Percentiles rank a stretch among this genome's conserved stretches.
phyloP scores from a whole-genome alignment of 1,140 invertebrate genomes.

The Lineus longissimus region DNA sequence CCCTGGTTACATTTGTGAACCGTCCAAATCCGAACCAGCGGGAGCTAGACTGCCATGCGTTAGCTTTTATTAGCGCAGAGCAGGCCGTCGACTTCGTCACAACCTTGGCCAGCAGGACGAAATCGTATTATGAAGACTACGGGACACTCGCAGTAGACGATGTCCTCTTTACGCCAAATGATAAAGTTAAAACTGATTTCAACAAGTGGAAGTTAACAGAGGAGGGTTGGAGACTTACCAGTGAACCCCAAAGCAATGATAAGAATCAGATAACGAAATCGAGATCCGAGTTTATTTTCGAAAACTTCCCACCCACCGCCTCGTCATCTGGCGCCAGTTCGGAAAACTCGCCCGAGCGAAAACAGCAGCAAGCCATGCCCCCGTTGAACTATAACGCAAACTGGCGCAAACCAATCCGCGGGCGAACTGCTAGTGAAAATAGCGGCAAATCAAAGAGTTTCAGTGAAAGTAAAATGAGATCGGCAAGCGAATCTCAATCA shows the following conservation, averaged over 20 bases:
- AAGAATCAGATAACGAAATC: not conserved
- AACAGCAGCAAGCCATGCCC: not conserved
- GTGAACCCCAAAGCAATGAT: not conserved
- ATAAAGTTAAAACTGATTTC: not conserved
- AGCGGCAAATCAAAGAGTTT: too few relatives aligned
- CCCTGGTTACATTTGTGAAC: not conserved
- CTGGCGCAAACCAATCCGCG: not conserved
- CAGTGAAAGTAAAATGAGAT: too few relatives aligned
- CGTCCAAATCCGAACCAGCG: not conserved
- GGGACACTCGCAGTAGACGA: not conserved
- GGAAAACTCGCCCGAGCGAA: not conserved
- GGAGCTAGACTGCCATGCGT: not conserved
- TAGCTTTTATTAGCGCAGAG: not conserved
- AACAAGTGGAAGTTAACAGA: conserved; percentile 1
- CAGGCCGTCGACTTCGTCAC: not conserved
- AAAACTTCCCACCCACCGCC: not conserved
- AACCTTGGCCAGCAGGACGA: not conserved
- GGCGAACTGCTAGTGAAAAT: too few relatives aligned
- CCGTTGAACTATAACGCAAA: not conserved
- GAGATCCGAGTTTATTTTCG: too few relatives aligned
- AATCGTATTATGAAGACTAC: conserved; percentile 2
- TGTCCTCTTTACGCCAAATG: not conserved
- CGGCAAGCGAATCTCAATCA: too few relatives aligned
- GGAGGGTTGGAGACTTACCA: not conserved
- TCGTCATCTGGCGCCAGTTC: not conserved